Percentiles rank a stretch among this genome's conserved stretches.
Conservation (phyloP, 1,140 invertebrate genomes). For the Zaprionus capensis region DNA sequence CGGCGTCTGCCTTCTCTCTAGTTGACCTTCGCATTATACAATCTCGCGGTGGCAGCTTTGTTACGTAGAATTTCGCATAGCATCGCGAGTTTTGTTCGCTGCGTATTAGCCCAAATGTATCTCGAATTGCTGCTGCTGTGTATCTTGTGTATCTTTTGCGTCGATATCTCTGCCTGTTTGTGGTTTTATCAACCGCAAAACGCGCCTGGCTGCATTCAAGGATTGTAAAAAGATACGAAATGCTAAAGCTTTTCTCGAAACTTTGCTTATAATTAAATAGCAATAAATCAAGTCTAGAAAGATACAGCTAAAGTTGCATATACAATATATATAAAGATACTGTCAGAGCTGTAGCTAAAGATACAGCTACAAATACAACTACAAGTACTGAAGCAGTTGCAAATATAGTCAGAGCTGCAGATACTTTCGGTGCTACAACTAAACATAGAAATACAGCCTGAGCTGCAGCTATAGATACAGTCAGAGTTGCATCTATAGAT, state of each 20-base stretch:
- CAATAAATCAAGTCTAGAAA: not conserved
- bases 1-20: constrained; percentile 21
- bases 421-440: too few species aligned
- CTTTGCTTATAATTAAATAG: not conserved
- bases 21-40: constrained; percentile 50
- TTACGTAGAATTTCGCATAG: constrained; percentile 46
- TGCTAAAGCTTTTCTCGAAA: not conserved
- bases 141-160: constrained; percentile 24
- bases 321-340: not conserved
- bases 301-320: not conserved
- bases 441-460: too few species aligned
- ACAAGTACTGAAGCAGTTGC: not conserved
- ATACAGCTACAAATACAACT: not conserved
- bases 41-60: constrained; percentile 8
- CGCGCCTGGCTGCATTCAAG: not conserved
- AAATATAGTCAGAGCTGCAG: not conserved
- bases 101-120: constrained; percentile 24
- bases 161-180: constrained; percentile 20
- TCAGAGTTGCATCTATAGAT: not conserved
- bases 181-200: constrained; percentile 58
- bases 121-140: not conserved
- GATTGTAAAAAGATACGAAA: constrained; percentile 31
- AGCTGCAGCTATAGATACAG: not conserved
- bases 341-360: not conserved
- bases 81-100: constrained; percentile 14